Evolutionary conservation across 2,888 invertebrate genomes (phyloP).

Genomic region (Ischnura elegans): DNA sequence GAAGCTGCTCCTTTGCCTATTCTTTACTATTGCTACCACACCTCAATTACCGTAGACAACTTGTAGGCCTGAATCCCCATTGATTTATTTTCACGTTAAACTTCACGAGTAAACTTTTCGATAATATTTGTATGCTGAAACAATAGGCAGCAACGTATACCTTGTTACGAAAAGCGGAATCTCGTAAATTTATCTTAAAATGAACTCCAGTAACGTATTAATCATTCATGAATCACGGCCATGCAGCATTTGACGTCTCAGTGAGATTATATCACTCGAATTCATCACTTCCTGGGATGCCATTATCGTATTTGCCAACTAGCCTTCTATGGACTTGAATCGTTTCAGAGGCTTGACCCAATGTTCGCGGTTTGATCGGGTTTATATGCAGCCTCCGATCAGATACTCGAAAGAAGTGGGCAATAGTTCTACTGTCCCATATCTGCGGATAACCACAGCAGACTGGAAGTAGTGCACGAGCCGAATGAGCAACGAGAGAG

Average conservation of each 20-base stretch:
- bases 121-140: too few relatives aligned
- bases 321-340: not conserved
- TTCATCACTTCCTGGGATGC: not conserved
- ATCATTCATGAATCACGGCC: too few relatives aligned
- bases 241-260: not conserved
- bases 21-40: too few relatives aligned
- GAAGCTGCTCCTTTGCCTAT: too few relatives aligned
- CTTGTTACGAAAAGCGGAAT: too few relatives aligned
- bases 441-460: not conserved
- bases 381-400: not conserved
- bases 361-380: not conserved
- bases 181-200: too few relatives aligned
- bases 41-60: too few relatives aligned
- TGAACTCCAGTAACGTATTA: too few relatives aligned
- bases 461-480: not conserved
- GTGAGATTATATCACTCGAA: not conserved
- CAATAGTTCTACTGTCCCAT: not conserved
- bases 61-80: too few relatives aligned
- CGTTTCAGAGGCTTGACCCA: not conserved
- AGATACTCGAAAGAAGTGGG: not conserved
- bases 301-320: not conserved
- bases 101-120: too few relatives aligned
- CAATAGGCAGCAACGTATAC: too few relatives aligned
- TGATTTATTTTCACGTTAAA: too few relatives aligned
- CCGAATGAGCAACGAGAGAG: not conserved